Evolutionary conservation across 2,888 invertebrate species (phyloP).

Genomic region (Eupithecia tripunctaria): DNA sequence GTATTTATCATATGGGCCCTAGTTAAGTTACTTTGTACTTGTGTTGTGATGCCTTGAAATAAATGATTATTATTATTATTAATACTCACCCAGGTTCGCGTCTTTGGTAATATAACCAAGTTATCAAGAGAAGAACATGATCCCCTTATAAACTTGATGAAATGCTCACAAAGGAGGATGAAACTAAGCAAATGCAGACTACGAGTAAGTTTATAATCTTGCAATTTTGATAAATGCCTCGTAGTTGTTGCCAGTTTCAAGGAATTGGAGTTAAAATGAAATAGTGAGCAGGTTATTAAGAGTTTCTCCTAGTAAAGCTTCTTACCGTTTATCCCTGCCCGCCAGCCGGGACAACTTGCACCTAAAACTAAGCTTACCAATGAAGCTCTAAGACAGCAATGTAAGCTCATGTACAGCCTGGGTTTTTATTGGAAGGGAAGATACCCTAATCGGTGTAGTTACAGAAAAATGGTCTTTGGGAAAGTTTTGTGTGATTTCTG

Average conservation of each 20-base stretch:
- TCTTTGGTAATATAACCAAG: neutral
- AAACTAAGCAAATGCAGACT: conserved; percentile 15
- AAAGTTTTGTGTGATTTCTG: no score
- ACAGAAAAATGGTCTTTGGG: no score
- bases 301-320: neutral
- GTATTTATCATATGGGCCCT: no score
- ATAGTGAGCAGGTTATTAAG: conserved; percentile 7
- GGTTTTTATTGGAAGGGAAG: no score
- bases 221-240: conserved; percentile 22
- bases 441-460: no score
- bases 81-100: neutral
- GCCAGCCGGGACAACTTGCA: neutral
- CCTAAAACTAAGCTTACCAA: neutral
- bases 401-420: no score
- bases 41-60: no score
- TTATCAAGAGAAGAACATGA: neutral
- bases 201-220: conserved; percentile 13
- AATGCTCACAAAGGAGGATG: conserved; percentile 20
- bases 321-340: conserved; percentile 11
- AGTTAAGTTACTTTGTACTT: no score
- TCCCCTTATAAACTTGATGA: neutral
- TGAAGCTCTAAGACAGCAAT: no score
- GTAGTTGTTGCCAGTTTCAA: conserved; percentile 19
- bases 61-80: no score
- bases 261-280: conserved; percentile 24